Evolutionary conservation across 1,140 invertebrate genomes (phyloP).

Genomic region (Belonocnema kinseyi): DNA sequence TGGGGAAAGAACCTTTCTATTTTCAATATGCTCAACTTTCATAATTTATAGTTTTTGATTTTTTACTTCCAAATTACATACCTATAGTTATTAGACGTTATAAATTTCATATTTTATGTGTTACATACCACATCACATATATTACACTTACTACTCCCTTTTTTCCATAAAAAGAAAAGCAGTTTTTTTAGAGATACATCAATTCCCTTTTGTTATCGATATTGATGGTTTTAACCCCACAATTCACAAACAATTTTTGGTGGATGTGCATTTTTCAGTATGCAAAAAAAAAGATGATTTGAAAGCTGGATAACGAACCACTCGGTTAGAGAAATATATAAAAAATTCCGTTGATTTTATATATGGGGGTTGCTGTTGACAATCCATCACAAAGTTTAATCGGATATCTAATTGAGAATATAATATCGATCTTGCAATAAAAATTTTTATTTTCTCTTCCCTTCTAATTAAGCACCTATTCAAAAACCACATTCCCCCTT

Average conservation of each 20-base stretch:
- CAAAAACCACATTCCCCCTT: too few relatives aligned
- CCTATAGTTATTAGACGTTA: neutral
- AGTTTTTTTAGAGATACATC: neutral
- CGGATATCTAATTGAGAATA: neutral
- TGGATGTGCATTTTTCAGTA: neutral
- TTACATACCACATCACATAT: too few relatives aligned
- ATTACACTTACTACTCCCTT: neutral
- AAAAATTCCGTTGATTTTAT: neutral
- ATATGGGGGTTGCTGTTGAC: neutral
- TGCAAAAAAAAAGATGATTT: neutral
- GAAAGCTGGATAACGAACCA: constrained; percentile 3
- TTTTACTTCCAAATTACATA: constrained; percentile 1
- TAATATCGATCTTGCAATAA: too few relatives aligned
- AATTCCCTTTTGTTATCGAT: neutral
- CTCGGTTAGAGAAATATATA: neutral
- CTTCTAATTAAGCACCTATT: too few relatives aligned
- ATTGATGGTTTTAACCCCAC: neutral
- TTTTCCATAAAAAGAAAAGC: neutral
- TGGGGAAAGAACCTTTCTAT: neutral
- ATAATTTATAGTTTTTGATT: neutral
- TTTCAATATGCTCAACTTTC: neutral
- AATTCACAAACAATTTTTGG: neutral
- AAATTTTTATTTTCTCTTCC: too few relatives aligned
- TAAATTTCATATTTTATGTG: neutral
- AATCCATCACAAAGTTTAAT: neutral